phyloP scores from a whole-genome alignment of 2,113 vertebrate genomes.

The Chelonoidis abingdonii region DNA sequence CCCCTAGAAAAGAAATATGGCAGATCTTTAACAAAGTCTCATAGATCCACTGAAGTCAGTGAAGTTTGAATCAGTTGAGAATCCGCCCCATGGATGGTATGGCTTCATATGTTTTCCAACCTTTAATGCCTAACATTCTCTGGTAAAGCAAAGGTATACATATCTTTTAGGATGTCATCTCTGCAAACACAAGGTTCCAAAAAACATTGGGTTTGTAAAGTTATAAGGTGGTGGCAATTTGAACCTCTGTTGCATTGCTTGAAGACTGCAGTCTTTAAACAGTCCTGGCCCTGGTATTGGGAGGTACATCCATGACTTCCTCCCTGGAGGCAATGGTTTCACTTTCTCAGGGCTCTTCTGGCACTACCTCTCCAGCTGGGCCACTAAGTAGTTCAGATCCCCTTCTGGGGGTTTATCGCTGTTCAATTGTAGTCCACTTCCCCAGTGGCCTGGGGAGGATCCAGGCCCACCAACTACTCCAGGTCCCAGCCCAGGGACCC shows the following conservation, averaged over 20 bases:
- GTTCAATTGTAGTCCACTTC: no score
- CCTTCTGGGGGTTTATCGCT: no score
- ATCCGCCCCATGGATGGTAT: neutral
- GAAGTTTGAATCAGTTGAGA: neutral
- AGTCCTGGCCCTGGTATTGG: no score
- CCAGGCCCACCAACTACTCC: no score
- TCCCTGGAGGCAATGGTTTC: no score
- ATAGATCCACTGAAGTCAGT: neutral
- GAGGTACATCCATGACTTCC: no score
- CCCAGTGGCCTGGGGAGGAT: no score
- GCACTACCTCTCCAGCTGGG: no score
- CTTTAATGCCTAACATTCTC: neutral
- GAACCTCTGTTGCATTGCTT: neutral
- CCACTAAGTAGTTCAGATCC: no score
- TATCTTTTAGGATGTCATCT: neutral
- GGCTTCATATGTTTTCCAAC: rapidly evolving
- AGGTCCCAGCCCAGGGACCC: no score
- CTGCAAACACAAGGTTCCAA: neutral
- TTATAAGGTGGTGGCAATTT: neutral
- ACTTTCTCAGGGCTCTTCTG: no score
- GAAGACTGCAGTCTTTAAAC: neutral
- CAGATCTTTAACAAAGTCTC: neutral
- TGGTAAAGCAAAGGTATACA: neutral
- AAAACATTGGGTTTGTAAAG: neutral
- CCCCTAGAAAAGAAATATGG: neutral